Evolutionary conservation across 2,113 vertebrate genomes (phyloP).

Genomic region (Ariopsis seemanni): DNA sequence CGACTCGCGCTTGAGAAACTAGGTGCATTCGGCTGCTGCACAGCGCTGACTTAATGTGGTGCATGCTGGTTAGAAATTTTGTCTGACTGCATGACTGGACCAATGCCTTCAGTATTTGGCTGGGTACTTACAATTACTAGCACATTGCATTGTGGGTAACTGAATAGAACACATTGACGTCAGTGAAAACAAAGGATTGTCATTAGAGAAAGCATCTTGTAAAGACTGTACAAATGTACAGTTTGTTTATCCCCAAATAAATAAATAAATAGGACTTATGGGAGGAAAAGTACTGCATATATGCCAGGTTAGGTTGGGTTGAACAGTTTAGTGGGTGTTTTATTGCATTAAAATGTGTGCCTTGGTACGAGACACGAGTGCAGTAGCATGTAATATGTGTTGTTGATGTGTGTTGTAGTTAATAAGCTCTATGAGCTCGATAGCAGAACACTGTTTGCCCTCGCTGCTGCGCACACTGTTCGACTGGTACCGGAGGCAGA

Average conservation of each 20-base stretch:
- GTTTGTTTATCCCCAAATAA: too few species aligned
- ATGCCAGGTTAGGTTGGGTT: neutral
- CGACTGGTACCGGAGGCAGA: constrained; percentile 98
- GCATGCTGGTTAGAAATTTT: too few species aligned
- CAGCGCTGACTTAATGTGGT: too few species aligned
- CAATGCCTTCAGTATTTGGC: too few species aligned
- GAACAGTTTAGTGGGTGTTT: neutral
- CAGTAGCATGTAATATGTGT: neutral
- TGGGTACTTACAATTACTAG: too few species aligned
- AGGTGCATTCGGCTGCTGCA: too few species aligned
- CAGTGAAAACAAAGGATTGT: neutral
- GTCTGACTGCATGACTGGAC: too few species aligned
- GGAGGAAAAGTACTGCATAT: neutral
- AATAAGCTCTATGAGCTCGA: constrained; percentile 99
- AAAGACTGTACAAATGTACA: neutral
- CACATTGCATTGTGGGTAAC: too few species aligned
- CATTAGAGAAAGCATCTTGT: neutral
- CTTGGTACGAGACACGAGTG: neutral
- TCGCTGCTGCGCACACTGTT: constrained; percentile 94
- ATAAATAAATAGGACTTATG: too few species aligned
- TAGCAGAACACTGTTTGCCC: constrained; percentile 99
- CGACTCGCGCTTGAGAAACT: too few species aligned
- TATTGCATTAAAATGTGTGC: neutral
- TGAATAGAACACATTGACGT: neutral
- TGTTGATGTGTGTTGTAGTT: constrained; percentile 72